A percentile compares a stretch with the other conserved stretches of the same genome.
phyloP scores from a whole-genome alignment of 2,113 vertebrate genomes.

The Macquaria australasica region DNA sequence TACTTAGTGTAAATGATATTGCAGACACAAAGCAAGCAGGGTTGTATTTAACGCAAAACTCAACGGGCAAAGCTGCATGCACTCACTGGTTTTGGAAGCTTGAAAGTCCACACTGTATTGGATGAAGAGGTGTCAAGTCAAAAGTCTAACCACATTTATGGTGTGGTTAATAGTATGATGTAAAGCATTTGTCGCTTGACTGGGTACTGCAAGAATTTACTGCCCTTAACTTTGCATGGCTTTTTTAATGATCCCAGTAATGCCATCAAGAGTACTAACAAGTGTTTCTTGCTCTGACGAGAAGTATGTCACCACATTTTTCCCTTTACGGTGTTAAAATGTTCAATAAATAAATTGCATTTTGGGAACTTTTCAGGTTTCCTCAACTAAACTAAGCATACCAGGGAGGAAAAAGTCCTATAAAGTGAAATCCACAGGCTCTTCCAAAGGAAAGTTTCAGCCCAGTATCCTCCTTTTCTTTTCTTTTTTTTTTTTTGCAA shows the following conservation, averaged over 20 bases:
- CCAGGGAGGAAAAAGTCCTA: conserved; percentile 33
- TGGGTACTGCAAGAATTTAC: conserved; percentile 40
- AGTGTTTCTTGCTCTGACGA: conserved; percentile 18
- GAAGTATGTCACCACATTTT: conserved; percentile 31
- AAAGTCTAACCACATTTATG: conserved; percentile 28
- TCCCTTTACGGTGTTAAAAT: neutral
- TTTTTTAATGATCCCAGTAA: conserved; percentile 53
- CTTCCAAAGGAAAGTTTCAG: conserved; percentile 71
- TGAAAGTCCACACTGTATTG: neutral
- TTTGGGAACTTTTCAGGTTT: conserved; percentile 48
- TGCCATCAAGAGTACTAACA: conserved; percentile 25
- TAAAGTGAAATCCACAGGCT: conserved; percentile 56
- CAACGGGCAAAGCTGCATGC: neutral
- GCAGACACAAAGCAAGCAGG: neutral
- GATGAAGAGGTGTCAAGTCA: conserved; percentile 32
- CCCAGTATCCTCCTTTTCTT: conserved; percentile 36
- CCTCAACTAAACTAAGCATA: conserved; percentile 24
- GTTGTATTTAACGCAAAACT: neutral
- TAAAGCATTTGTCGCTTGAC: conserved; percentile 20
- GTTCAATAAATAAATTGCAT: conserved; percentile 38
- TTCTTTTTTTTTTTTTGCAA: conserved; percentile 21
- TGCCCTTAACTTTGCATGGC: neutral
- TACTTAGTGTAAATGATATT: neutral
- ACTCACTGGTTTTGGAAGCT: neutral
- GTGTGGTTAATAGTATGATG: neutral